phyloP scores from a whole-genome alignment of 2,888 invertebrate species.

The Chironomus riparius region DNA sequence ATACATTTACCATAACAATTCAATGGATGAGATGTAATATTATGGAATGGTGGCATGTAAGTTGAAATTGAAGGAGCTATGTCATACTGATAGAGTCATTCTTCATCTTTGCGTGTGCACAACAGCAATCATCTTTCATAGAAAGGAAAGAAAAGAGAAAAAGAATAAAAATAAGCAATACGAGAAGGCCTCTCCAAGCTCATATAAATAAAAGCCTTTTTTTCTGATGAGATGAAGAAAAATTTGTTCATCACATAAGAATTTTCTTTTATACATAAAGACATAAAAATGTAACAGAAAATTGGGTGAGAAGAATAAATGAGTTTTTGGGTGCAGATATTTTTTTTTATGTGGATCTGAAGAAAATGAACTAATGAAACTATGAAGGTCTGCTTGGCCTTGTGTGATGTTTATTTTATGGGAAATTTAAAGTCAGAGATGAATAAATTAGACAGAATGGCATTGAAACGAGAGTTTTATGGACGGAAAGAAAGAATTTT shows the following conservation, averaged over 20 bases:
- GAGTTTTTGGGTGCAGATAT: neutral
- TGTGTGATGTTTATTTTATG: too few species aligned
- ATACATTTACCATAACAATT: too few species aligned
- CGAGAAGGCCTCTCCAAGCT: neutral
- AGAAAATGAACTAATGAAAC: slow-evolving; percentile 10
- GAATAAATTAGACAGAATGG: too few species aligned
- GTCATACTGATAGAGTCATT: too few species aligned
- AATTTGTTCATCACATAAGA: neutral
- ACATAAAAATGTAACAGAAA: neutral
- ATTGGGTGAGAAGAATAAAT: neutral
- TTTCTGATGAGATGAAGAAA: neutral
- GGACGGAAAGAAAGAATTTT: too few species aligned
- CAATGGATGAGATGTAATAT: too few species aligned
- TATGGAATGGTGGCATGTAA: too few species aligned
- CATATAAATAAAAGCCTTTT: neutral
- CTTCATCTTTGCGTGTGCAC: too few species aligned
- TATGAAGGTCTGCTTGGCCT: neutral
- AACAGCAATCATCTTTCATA: too few species aligned
- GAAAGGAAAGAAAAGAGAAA: neutral
- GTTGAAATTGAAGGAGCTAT: too few species aligned
- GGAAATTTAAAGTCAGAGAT: too few species aligned
- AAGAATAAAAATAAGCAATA: neutral
- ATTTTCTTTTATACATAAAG: neutral
- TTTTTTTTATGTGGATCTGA: neutral
- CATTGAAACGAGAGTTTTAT: too few species aligned